These are phyloP conservation scores for Plectropomus leopardus DNA, from an alignment of 2,113 vertebrate species.

Conservation along the genomic window DNA sequence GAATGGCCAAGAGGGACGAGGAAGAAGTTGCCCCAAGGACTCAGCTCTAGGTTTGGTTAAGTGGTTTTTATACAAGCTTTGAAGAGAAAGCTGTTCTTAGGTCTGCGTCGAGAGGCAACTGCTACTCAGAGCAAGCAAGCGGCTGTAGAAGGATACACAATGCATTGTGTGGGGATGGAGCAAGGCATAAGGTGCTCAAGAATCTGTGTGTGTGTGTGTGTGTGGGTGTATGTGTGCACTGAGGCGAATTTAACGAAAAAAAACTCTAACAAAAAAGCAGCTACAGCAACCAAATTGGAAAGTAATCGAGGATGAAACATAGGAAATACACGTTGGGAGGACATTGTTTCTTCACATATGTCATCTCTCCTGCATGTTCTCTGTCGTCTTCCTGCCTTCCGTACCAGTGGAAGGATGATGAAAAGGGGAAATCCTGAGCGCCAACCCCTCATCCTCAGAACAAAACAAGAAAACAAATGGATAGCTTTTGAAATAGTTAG, in stretches of 20 bases:
- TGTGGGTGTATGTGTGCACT: constrained; percentile 57
- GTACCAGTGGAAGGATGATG: constrained; percentile 38
- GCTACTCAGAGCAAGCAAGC: constrained; percentile 63
- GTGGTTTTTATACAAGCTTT: constrained; percentile 51
- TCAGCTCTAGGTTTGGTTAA: constrained; percentile 62
- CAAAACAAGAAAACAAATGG: constrained; percentile 46
- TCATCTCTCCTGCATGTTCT: constrained; percentile 39
- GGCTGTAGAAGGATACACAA: constrained; percentile 77
- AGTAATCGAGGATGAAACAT: constrained; percentile 49
- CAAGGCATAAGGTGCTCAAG: constrained; percentile 65
- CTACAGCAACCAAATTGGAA: constrained; percentile 66
- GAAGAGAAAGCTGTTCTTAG: constrained; percentile 62
- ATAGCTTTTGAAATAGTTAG: constrained; percentile 55
- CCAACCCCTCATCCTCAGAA: constrained; percentile 63
- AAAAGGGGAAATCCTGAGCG: constrained; percentile 53
- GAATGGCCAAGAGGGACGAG: constrained; percentile 37
- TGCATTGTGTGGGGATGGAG: constrained; percentile 73
- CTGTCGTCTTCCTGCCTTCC: constrained; percentile 50
- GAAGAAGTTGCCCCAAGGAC: constrained; percentile 67
- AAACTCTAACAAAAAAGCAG: constrained; percentile 63
- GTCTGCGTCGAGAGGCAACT: constrained; percentile 67
- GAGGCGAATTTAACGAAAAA: constrained; percentile 63
- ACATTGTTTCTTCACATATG: constrained; percentile 20
- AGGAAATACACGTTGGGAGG: constrained; percentile 51
- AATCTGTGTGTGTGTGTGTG: constrained; percentile 59